Evolutionary conservation across 2,797 vertebrate genomes (phyloP), one percentile per base, ranked within the genome.

Genomic region (Apogon hyalosoma): DNA sequence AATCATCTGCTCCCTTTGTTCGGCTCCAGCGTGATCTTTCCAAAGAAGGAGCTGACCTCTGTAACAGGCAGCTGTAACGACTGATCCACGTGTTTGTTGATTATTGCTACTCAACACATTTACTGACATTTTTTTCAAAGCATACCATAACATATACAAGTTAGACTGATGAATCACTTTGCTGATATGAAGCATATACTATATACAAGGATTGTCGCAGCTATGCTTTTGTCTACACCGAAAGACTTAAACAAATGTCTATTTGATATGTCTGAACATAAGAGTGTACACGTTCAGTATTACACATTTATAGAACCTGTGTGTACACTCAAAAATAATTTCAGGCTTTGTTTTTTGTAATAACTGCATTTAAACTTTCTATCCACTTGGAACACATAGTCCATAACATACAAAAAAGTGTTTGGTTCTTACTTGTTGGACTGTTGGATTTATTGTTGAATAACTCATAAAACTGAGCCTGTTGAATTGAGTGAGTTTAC

Each of bases 1-100:
- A 80, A 84, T 75, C 75, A 75, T 68, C 71, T 40, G 62, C 63
- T 56, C 38, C 68, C 50, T 79, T 79, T 74, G 69, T 80, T 75
- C 45, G 0, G 43, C 51, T 49, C 48, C 43, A 4, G 46, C 10
- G 6, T 0, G 57, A 73, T 77, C 42, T 63, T 47, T 75, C 58
- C 60, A 60, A 68, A 77, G 42, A 73, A 31, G 57, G 64, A 66
- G 72, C 52, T 45, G 60, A 67, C 54, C 51, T 53, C 7, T 43
- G 5, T 4, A 48, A 15, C 55, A 58, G 60, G 61, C 70, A 62
- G 61, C 31, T 65, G 19, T 52, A 40, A 55, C 16, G 15, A 47
- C 7, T 6, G 15, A 58, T 66, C 48, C 48, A 43, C 0, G 5
- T 77, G 77, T 84, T 82, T 72, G 72, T 68, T 71, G 58, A 21